Evolutionary conservation across 2,888 invertebrate genomes (phyloP), one percentile per base, ranked within the genome.

Genomic region (Hirudinaria manillensis): DNA sequence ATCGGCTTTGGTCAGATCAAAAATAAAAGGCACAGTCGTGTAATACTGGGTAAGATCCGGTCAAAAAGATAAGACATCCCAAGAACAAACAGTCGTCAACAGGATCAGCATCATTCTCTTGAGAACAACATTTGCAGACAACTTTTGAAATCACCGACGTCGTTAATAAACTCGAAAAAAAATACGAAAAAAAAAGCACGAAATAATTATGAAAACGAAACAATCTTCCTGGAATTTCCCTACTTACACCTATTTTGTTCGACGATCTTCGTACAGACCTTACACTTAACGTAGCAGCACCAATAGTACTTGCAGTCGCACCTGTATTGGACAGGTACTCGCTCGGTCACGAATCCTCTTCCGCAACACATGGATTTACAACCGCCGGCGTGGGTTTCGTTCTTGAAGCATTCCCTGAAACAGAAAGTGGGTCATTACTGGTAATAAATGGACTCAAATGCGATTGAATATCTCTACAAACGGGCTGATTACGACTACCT

Each of bases 201-300:
- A 45, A 10, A 45, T 45, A 45, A 45, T n/a, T n/a, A n/a, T 45
- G 45, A 45, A 45, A 45, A 45, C 45, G 45, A 36, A 67, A 27
- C 38, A 32, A 45, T 3, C 38, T n/a, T 27, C 24, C 38, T 3
- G 27, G 4, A 32, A 45, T 38, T 24, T 10, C 70, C 32, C 36
- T 27, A 27, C 24, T 38, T 70, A 36, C 92, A 92, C 86, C 89
- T 90, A 86, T 91, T 90, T 76, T 90, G 89, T 81, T 90, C 89
- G 71, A 90, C 88, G 84, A 89, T 88, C 81, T 89, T 89, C 79
- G 89, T 87, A 86, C 93, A 93, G 66, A 90, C 90, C 86, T 92
- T 91, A 87, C 93, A 93, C 87, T 91, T 91, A 77, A 93, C 92
- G 85, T 91, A 91, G 87, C 93, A 93, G 86, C 93, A 93, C 89